These are phyloP conservation scores for Ceratitis capitata DNA, from an alignment of 1,140 invertebrate species.

Conservation along the genomic window DNA sequence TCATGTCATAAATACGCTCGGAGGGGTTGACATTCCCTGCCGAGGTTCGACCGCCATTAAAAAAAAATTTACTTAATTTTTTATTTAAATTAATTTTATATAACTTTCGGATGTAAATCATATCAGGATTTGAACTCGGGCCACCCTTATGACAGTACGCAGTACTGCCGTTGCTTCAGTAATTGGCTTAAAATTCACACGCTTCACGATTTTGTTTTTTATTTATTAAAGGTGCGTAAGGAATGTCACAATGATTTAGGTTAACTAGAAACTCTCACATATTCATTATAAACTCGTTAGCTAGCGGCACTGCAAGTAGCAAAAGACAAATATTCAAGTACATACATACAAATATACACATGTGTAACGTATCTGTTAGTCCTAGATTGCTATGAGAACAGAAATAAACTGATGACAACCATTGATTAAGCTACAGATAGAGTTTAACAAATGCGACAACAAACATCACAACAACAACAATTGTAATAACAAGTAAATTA, in stretches of 20 bases:
- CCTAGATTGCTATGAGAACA: neutral
- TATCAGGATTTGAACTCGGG: too few species aligned
- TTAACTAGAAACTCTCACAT: neutral
- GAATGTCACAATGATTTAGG: conserved; percentile 9
- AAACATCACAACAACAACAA: neutral
- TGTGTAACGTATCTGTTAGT: neutral
- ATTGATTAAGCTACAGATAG: neutral
- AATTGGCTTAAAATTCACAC: neutral
- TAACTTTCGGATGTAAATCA: too few species aligned
- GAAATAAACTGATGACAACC: neutral
- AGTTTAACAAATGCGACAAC: neutral
- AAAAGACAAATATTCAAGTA: too few species aligned
- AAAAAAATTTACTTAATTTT: too few species aligned
- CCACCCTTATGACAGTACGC: too few species aligned
- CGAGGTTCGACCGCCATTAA: too few species aligned
- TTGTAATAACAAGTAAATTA: conserved; percentile 10
- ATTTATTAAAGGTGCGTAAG: neutral
- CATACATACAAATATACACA: neutral
- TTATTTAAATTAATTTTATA: too few species aligned
- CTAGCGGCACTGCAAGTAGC: neutral
- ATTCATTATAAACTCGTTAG: neutral
- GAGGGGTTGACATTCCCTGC: too few species aligned
- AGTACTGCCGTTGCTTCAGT: neutral
- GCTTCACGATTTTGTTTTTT: neutral
- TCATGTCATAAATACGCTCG: too few species aligned